Evolutionary conservation across 2,113 vertebrate species (phyloP).

Genomic region (Silurus asotus): DNA sequence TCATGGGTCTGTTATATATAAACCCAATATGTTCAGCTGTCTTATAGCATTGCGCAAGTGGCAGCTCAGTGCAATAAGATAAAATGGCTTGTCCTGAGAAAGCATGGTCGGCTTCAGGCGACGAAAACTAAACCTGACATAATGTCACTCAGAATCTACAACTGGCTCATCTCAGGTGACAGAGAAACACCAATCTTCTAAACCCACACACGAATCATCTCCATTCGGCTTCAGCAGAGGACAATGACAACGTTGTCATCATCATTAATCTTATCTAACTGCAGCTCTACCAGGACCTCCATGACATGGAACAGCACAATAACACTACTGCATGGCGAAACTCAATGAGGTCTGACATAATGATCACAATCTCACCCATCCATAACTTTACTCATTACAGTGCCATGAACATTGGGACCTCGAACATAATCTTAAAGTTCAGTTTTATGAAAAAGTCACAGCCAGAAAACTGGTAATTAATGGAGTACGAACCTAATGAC

Average conservation of each 20-base stretch:
- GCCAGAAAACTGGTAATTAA: constrained; percentile 38
- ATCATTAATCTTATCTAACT: constrained; percentile 4
- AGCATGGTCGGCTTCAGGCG: not conserved
- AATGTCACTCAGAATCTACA: not conserved
- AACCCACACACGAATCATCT: not conserved
- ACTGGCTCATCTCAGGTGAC: not conserved
- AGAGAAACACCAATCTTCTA: not conserved
- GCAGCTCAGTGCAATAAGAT: not conserved
- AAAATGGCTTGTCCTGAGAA: not conserved
- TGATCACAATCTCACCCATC: not conserved
- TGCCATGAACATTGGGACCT: not conserved
- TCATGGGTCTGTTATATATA: not conserved
- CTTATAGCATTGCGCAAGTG: not conserved
- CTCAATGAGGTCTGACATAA: not conserved
- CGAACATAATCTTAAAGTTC: constrained; percentile 20
- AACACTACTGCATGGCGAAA: not conserved
- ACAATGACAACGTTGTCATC: not conserved
- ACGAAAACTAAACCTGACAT: not conserved
- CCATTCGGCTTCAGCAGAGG: not conserved
- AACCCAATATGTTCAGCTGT: constrained; percentile 1
- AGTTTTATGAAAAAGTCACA: constrained; percentile 34
- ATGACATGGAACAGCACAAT: not conserved
- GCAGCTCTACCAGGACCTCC: constrained; percentile 1
- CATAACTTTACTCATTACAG: not conserved
- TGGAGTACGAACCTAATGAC: constrained; percentile 39